Conservation (phyloP, 2,113 vertebrate species). For the Halichoerus grypus region DNA sequence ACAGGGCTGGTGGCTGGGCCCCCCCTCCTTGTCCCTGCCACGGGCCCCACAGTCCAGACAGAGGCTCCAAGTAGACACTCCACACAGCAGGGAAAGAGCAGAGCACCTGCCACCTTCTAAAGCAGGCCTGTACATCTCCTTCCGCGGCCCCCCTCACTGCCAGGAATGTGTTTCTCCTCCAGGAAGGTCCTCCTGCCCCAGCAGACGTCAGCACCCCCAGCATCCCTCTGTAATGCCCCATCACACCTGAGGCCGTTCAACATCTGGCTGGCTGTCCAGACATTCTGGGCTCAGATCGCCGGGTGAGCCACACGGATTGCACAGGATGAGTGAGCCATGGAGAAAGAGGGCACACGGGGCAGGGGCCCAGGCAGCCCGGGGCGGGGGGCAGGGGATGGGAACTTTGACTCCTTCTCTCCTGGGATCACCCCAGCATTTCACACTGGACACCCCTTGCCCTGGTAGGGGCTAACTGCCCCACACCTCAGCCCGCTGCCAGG, state of each 20-base stretch:
- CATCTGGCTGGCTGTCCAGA: background rate
- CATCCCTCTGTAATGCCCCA: background rate
- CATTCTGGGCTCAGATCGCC: background rate
- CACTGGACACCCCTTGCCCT: background rate
- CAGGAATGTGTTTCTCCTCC: background rate
- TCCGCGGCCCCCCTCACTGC: rapidly evolving
- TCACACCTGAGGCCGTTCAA: background rate
- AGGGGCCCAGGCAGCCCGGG: background rate
- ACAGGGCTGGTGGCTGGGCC: rapidly evolving
- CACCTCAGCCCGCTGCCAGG: background rate
- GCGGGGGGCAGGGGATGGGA: too few relatives aligned
- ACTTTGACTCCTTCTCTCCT: background rate
- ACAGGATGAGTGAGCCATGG: rapidly evolving
- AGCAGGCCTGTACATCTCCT: background rate
- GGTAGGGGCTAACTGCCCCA: background rate
- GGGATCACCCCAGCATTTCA: background rate
- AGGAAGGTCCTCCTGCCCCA: background rate
- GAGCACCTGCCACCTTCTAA: rapidly evolving
- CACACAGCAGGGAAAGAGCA: background rate
- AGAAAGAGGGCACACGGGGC: rapidly evolving
- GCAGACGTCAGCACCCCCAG: background rate
- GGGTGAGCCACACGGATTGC: background rate
- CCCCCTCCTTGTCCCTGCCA: rapidly evolving
- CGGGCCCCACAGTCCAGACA: background rate
- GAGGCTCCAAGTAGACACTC: background rate